phyloP scores from a whole-genome alignment of 1,140 invertebrate species.

The Drosophila sturtevanti region DNA sequence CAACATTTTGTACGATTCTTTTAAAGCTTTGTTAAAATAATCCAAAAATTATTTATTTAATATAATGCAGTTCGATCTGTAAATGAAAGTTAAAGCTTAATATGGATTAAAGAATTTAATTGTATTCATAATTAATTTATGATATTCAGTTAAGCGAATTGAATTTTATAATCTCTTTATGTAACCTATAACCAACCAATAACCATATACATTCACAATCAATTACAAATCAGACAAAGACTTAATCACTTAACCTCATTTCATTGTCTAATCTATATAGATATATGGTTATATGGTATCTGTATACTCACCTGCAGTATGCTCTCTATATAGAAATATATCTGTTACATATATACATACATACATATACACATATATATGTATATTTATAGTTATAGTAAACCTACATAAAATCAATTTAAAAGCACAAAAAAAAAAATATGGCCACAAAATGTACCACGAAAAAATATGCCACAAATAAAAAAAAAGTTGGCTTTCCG shows the following conservation, averaged over 20 bases:
- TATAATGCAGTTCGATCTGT: too few species aligned
- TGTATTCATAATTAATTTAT: too few species aligned
- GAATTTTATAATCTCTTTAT: constrained; percentile 4
- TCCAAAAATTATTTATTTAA: too few species aligned
- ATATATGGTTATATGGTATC: neutral
- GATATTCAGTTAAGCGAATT: neutral
- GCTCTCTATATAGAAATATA: constrained; percentile 13
- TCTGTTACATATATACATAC: neutral
- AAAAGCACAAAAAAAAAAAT: constrained; percentile 54
- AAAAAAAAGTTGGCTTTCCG: constrained; percentile 68
- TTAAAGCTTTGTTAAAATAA: too few species aligned
- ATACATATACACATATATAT: neutral
- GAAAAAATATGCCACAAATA: constrained; percentile 10
- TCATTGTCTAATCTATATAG: constrained; percentile 19
- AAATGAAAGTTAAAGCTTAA: too few species aligned
- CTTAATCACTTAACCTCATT: constrained; percentile 5
- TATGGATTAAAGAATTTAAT: too few species aligned
- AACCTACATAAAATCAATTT: constrained; percentile 16
- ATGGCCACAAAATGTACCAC: constrained; percentile 44
- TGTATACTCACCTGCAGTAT: neutral
- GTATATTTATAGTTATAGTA: constrained; percentile 2
- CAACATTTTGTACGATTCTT: too few species aligned
- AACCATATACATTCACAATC: neutral
- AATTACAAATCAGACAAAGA: constrained; percentile 3
- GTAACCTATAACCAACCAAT: neutral